These are phyloP conservation scores for Eledone cirrhosa DNA, from an alignment of 2,888 invertebrate species.

Conservation along the genomic window DNA sequence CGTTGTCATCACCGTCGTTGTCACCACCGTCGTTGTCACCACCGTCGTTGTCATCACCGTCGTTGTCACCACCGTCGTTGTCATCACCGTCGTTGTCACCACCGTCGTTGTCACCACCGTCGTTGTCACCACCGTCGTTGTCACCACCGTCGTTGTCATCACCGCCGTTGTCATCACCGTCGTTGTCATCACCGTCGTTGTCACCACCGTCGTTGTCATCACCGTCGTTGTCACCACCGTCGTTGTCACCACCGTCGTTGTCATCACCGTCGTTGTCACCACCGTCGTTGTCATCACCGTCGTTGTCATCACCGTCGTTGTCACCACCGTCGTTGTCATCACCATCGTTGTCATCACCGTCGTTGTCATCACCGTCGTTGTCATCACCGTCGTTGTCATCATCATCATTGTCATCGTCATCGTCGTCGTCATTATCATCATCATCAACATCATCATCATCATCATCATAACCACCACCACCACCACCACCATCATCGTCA, in stretches of 20 bases:
- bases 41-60: not conserved
- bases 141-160: not conserved
- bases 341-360: no score
- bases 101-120: not conserved
- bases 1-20: not conserved
- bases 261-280: not conserved
- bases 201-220: not conserved
- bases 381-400: slow-evolving; percentile 11
- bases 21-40: not conserved
- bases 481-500: no score
- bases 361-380: not conserved
- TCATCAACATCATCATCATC: not conserved
- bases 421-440: not conserved
- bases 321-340: no score
- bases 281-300: not conserved
- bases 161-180: slow-evolving; percentile 3
- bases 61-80: not conserved
- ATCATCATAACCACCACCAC: no score
- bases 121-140: not conserved
- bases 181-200: not conserved
- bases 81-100: not conserved
- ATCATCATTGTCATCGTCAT: slow-evolving; percentile 4
- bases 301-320: not conserved
- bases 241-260: not conserved
- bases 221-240: not conserved